phyloP scores from a whole-genome alignment of 2,113 vertebrate species.

The Gracilinanus agilis region DNA sequence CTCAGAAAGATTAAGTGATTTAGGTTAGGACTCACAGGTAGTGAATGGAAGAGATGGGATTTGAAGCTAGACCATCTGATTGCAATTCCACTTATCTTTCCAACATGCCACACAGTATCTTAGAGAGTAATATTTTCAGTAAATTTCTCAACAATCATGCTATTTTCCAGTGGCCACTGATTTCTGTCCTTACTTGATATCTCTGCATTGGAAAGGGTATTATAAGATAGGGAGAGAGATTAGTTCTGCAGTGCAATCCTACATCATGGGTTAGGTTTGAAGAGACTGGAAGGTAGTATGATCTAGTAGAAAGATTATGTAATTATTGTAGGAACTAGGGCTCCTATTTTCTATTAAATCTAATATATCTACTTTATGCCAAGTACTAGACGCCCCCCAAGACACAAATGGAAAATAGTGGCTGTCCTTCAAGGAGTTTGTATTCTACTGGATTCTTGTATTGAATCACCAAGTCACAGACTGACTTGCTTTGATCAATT shows the following conservation, averaged over 20 bases:
- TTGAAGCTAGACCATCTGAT: neutral
- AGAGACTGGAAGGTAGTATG: neutral
- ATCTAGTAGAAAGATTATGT: neutral
- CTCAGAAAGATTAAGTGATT: neutral
- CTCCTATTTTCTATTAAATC: neutral
- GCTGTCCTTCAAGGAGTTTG: neutral
- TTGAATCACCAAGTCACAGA: neutral
- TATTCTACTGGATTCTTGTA: neutral
- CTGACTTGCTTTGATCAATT: neutral
- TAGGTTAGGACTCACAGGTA: neutral
- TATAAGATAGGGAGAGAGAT: neutral
- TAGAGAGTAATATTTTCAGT: neutral
- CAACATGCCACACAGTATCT: neutral
- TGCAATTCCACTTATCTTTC: neutral
- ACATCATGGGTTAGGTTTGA: neutral
- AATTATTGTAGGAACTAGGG: neutral
- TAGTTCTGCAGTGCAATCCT: neutral
- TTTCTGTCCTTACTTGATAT: neutral
- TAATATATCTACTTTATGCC: neutral
- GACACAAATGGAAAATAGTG: neutral
- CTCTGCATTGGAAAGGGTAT: neutral
- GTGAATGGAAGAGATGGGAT: neutral
- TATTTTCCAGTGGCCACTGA: neutral
- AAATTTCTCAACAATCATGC: neutral
- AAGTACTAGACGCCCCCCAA: neutral